A percentile compares a stretch with the other conserved stretches of the same genome.
Evolutionary conservation across 2,888 invertebrate genomes (phyloP).

Genomic region (Stramonita haemastoma): DNA sequence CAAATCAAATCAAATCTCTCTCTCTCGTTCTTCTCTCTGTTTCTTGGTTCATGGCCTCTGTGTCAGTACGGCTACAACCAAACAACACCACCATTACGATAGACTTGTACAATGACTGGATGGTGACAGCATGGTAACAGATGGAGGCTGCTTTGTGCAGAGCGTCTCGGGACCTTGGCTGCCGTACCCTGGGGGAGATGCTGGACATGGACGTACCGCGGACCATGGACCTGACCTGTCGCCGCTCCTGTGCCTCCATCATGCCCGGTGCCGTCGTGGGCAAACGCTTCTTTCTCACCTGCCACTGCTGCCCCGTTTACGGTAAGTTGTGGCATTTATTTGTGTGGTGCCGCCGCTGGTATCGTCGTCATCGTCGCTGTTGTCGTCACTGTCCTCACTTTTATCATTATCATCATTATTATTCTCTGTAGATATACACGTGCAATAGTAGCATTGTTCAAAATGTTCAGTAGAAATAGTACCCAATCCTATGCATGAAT

Average conservation of each 20-base stretch:
- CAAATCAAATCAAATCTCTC: no score
- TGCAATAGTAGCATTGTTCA: no score
- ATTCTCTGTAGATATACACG: no score
- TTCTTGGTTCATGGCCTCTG: no score
- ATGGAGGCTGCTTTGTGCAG: neutral
- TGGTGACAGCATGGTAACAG: no score
- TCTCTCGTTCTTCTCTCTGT: no score
- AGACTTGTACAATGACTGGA: no score
- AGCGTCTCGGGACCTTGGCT: conserved; percentile 32
- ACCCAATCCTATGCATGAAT: no score
- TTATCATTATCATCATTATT: no score
- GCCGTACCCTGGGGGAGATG: conserved; percentile 30
- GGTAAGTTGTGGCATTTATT: neutral
- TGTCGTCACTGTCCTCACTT: neutral
- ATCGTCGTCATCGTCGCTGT: neutral
- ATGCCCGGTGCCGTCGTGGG: conserved; percentile 5
- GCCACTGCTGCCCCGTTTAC: conserved; percentile 25
- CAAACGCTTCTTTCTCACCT: conserved; percentile 21
- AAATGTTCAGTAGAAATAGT: no score
- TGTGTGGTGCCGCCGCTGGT: neutral
- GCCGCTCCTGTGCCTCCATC: conserved; percentile 17
- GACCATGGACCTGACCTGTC: conserved; percentile 26
- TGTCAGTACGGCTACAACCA: no score
- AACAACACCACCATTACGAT: no score
- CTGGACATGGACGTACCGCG: conserved; percentile 37